Conservation (phyloP, 1,140 invertebrate genomes). For the Papilio dardanus region DNA sequence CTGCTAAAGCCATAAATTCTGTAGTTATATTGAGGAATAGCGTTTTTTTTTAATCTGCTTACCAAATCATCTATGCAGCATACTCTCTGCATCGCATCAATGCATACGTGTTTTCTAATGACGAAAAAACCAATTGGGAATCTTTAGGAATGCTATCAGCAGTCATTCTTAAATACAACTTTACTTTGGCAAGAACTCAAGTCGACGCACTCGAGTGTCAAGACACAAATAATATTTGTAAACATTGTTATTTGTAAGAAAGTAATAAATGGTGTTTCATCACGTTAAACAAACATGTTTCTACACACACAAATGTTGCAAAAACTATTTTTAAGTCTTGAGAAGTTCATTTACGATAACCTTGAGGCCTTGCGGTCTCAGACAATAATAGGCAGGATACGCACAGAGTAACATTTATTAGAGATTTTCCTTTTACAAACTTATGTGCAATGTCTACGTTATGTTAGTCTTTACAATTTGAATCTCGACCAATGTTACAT, state of each 20-base stretch:
- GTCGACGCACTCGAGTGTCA: neutral
- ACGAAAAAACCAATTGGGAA: neutral
- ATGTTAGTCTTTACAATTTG: neutral
- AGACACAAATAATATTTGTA: conserved; percentile 14
- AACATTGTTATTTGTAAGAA: neutral
- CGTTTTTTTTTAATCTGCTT: too few relatives aligned
- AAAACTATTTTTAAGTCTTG: neutral
- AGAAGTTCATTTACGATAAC: neutral
- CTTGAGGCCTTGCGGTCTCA: neutral
- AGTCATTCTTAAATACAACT: conserved; percentile 22
- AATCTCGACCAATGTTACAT: too few relatives aligned
- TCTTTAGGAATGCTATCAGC: conserved; percentile 14
- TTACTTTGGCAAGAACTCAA: conserved; percentile 17
- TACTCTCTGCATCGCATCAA: neutral
- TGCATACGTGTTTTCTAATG: neutral
- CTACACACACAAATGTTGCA: neutral
- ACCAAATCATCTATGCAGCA: too few relatives aligned
- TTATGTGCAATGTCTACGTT: neutral
- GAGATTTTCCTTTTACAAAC: neutral
- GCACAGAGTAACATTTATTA: neutral
- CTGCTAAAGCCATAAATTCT: neutral
- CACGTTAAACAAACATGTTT: neutral
- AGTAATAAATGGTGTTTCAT: neutral
- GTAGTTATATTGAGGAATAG: too few relatives aligned
- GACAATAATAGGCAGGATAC: neutral